phyloP scores from a whole-genome alignment of 2,113 vertebrate species.

The Probosciger aterrimus region DNA sequence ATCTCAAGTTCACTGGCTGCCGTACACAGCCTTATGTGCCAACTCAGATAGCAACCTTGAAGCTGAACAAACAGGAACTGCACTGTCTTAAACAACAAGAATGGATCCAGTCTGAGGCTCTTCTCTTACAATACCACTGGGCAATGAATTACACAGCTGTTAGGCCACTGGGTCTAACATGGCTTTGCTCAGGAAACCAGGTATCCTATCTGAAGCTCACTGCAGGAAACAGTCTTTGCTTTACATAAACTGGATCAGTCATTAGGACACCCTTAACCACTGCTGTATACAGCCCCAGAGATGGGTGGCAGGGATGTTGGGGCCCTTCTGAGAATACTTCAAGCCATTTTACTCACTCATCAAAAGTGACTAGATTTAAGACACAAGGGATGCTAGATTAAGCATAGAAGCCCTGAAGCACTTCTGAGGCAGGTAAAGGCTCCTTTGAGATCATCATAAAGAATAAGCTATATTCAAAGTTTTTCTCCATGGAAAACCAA shows the following conservation, averaged over 20 bases:
- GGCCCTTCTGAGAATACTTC: neutral
- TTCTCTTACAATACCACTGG: neutral
- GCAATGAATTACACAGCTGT: neutral
- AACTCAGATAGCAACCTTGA: accelerated
- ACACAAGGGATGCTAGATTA: neutral
- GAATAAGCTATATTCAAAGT: neutral
- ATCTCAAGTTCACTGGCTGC: neutral
- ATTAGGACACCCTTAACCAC: neutral
- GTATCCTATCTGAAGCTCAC: neutral
- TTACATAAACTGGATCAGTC: neutral
- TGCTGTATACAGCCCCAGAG: neutral
- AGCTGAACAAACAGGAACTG: neutral
- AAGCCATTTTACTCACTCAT: neutral
- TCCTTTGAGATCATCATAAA: neutral
- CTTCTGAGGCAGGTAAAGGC: neutral
- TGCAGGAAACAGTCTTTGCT: neutral
- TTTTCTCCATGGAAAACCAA: neutral
- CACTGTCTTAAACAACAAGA: neutral
- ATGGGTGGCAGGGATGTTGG: neutral
- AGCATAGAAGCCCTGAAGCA: neutral
- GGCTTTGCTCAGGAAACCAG: neutral
- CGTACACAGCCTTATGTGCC: neutral
- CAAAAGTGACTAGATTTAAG: neutral
- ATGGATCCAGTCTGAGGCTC: neutral
- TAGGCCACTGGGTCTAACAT: accelerated